Conservation (phyloP, 2,113 vertebrate genomes). For the Ardeotis arabs region DNA sequence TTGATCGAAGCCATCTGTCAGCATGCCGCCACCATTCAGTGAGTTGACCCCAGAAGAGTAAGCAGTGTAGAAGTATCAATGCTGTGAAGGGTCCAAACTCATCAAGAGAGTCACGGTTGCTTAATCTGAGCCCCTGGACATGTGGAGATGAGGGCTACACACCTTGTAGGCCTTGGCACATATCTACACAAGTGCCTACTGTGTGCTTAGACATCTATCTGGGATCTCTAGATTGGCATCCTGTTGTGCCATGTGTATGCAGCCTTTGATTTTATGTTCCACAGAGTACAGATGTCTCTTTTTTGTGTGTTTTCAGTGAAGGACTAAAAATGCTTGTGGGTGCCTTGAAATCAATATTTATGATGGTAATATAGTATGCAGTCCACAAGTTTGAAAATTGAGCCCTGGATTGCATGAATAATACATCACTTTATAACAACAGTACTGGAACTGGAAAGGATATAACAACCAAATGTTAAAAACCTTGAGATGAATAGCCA, state of each 20-base stretch:
- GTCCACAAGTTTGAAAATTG: constrained; percentile 56
- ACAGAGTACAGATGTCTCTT: neutral
- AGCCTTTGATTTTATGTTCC: constrained; percentile 16
- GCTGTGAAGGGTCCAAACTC: neutral
- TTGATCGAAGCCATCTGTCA: neutral
- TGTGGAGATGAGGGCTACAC: neutral
- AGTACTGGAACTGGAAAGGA: constrained; percentile 32
- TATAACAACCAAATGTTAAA: constrained; percentile 19
- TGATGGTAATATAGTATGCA: constrained; percentile 28
- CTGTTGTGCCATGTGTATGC: neutral
- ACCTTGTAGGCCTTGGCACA: neutral
- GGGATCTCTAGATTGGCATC: neutral
- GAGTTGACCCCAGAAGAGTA: neutral
- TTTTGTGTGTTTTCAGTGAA: constrained; percentile 18
- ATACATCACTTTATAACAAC: constrained; percentile 47
- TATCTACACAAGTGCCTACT: neutral
- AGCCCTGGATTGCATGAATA: constrained; percentile 48
- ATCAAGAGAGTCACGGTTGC: neutral
- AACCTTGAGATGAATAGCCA: neutral
- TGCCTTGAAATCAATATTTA: constrained; percentile 65
- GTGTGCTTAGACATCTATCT: neutral
- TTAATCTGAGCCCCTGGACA: neutral
- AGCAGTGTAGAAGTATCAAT: neutral
- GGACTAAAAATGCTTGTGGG: constrained; percentile 37
- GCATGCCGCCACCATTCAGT: neutral